phyloP scores from a whole-genome alignment of 2,113 vertebrate genomes.

The Brachirus orientalis region DNA sequence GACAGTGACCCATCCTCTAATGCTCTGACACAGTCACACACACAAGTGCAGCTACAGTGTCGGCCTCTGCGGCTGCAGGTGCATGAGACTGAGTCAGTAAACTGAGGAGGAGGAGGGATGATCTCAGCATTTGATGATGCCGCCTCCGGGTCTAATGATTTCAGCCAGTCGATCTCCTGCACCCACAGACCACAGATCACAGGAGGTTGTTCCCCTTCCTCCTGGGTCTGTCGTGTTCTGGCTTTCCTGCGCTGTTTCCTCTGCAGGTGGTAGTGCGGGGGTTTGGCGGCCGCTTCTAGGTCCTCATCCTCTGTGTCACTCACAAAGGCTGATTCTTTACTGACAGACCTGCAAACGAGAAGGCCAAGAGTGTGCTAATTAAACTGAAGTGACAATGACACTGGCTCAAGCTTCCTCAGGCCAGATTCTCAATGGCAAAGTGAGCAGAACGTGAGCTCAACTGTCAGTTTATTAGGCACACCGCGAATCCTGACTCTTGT shows the following conservation, averaged over 20 bases:
- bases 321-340: neutral
- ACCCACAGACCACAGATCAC: constrained; percentile 73
- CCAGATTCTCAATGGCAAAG: too few species aligned
- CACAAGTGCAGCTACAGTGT: constrained; percentile 40
- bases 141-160: neutral
- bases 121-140: constrained; percentile 9
- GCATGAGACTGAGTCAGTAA: constrained; percentile 40
- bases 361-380: neutral
- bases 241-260: constrained; percentile 58
- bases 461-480: too few species aligned
- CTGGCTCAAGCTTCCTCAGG: too few species aligned
- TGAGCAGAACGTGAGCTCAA: too few species aligned
- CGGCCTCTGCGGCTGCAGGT: constrained; percentile 80
- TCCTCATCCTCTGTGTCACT: constrained; percentile 59
- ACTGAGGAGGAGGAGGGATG: constrained; percentile 73
- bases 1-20: constrained; percentile 1
- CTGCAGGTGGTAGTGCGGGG: constrained; percentile 12
- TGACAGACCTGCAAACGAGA: constrained; percentile 33
- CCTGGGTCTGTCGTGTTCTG: neutral
- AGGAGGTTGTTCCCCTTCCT: constrained; percentile 42
- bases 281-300: neutral
- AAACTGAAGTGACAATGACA: too few species aligned
- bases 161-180: constrained; percentile 72
- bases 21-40: neutral
- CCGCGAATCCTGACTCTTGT: too few species aligned